Base-by-base conservation (phyloP, 1,140 invertebrate genomes). In the Ceratina calcarata region DNA sequence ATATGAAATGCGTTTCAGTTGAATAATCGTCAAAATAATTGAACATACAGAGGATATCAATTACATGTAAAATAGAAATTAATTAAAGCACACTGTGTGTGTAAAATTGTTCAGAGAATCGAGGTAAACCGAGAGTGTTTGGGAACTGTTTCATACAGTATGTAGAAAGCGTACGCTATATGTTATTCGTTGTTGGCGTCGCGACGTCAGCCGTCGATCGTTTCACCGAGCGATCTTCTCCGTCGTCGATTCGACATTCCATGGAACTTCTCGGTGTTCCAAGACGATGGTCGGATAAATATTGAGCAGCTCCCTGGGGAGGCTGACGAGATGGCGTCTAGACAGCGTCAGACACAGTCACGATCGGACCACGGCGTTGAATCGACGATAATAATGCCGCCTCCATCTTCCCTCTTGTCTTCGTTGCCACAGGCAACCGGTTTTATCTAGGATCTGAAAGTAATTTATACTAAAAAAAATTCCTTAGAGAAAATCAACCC, bases 271-370 rank as follows among this genome's bases (percentile, higher is more conserved):
- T 10, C 24, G 16, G 55, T 8, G 45, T 51, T 37, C 61, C 27
- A 32, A 73, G 60, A 78, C 69, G 77, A 72, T 22, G 51, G 61
- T 49, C 24, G 71, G 62, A 79, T 79, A 79, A 79, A 79, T 74
- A 67, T 79, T 16, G 78, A 79, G 71, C 62, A 61, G 53, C 24
- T 66, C 70, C 61, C 70, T 0, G 32, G 37, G 45, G 32, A 16
- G 22, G 13, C 13, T 24, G 53, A 51, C 37, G 60, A 78, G 75
- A 78, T 78, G 58, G 32, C 27, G 70, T 66, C 77, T 74, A 66
- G 77, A 79, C 77, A 66, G 61, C 74, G 74, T 76, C 74, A 68
- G 65, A 66, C 70, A 51, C 51, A 79, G 45, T 61, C 70, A 74
- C 78, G 70, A 67, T 60, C 78, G n/a, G 61, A 64, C 20, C 77